Evolutionary conservation across 2,888 invertebrate species (phyloP).

Genomic region (Zaprionus obscuricornis): DNA sequence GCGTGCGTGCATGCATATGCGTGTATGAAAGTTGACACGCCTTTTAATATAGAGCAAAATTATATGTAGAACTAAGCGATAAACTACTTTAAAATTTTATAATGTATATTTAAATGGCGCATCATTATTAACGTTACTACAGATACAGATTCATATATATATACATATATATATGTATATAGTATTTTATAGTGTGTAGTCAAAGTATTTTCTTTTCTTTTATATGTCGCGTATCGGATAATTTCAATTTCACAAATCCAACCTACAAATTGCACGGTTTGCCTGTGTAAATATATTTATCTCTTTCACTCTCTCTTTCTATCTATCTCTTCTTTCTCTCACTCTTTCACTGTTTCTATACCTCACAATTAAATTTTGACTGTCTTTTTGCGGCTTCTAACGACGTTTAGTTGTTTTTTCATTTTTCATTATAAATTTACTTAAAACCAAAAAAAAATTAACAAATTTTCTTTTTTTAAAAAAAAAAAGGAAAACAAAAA

Average conservation of each 20-base stretch:
- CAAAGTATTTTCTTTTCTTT: conserved; percentile 8
- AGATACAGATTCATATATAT: conserved; percentile 34
- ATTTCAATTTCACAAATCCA: conserved; percentile 46
- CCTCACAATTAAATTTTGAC: conserved; percentile 44
- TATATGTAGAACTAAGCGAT: conserved; percentile 57
- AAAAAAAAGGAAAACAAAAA: conserved; percentile 37
- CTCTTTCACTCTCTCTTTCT: conserved; percentile 11
- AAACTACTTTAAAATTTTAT: conserved; percentile 68
- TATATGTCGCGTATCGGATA: conserved; percentile 43
- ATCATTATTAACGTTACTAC: conserved; percentile 65
- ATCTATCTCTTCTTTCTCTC: not conserved
- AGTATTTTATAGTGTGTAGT: conserved; percentile 11
- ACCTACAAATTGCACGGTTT: conserved; percentile 75
- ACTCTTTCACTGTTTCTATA: conserved; percentile 11
- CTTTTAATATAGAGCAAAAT: conserved; percentile 49
- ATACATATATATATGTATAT: not conserved
- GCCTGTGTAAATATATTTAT: conserved; percentile 45
- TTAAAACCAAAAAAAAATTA: conserved; percentile 24
- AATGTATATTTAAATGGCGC: conserved; percentile 71
- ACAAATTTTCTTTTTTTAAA: conserved; percentile 34
- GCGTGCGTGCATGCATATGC: too few species aligned
- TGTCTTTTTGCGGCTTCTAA: conserved; percentile 27
- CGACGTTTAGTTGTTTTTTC: conserved; percentile 34
- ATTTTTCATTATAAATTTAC: conserved; percentile 19
- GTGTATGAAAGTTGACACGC: too few species aligned